Evolutionary conservation across 2,797 vertebrate genomes (phyloP).

Genomic region (Rallus crepitans): DNA sequence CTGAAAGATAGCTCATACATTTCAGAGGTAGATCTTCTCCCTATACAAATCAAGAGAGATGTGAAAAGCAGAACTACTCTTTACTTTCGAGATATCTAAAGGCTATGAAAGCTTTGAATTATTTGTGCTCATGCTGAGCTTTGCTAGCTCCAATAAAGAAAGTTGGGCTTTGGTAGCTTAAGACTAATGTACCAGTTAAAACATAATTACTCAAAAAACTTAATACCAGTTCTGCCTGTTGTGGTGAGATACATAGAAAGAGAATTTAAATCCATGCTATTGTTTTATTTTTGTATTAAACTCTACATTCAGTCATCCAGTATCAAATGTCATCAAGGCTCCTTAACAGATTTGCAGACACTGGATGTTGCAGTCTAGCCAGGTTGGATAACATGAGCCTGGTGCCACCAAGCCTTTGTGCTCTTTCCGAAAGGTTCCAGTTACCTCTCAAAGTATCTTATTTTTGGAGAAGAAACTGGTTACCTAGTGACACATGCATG

Average conservation of each 20-base stretch:
- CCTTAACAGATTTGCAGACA: not conserved
- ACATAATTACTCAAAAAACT: not conserved
- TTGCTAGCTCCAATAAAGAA: not conserved
- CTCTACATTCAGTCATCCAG: not conserved
- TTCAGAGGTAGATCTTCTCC: not conserved
- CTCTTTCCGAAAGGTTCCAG: not conserved
- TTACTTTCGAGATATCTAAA: constrained; percentile 21
- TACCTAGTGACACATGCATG: not conserved
- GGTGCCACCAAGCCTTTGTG: not conserved
- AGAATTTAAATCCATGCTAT: not conserved
- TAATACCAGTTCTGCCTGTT: not conserved
- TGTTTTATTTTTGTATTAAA: not conserved
- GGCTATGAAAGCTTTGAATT: constrained; percentile 43
- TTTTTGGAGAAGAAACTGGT: constrained; percentile 9
- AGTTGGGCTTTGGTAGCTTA: not conserved
- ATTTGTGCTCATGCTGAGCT: constrained; percentile 47
- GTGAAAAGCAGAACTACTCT: not conserved
- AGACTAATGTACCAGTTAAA: constrained; percentile 12
- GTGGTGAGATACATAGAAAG: not conserved
- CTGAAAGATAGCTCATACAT: not conserved
- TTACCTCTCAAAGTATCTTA: not conserved
- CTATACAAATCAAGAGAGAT: not conserved
- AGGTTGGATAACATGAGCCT: not conserved
- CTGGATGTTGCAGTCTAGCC: not conserved
- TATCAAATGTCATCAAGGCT: not conserved